Conservation (phyloP, 2,113 vertebrate genomes). For the Ondatra zibethicus region DNA sequence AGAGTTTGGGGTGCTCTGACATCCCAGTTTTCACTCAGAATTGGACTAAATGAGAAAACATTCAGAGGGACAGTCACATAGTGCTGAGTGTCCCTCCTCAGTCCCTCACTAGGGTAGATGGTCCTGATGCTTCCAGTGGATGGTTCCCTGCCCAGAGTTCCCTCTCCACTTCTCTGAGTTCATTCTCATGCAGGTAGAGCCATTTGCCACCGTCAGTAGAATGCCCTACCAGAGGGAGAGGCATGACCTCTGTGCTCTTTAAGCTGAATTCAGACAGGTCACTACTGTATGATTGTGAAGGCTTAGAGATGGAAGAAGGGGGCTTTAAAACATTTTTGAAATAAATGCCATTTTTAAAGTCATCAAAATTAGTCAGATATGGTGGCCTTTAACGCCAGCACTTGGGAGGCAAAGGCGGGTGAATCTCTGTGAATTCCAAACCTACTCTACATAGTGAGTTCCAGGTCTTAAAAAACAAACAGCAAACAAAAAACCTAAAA, state of each 20-base stretch:
- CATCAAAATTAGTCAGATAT: background rate
- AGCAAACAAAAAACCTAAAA: background rate
- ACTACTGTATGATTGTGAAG: background rate
- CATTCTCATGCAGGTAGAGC: background rate
- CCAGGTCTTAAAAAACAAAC: background rate
- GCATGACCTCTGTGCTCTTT: background rate
- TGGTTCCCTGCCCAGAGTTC: background rate
- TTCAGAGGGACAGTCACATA: background rate
- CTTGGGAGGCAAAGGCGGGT: background rate
- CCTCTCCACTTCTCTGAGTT: background rate
- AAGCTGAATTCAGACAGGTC: background rate
- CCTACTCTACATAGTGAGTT: background rate
- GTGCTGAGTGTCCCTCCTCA: background rate
- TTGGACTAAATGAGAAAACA: background rate
- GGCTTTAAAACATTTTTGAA: background rate
- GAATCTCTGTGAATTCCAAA: background rate
- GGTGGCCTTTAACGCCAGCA: background rate
- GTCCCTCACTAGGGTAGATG: too few species aligned
- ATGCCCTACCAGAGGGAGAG: background rate
- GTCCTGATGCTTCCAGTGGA: background rate
- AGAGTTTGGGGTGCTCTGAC: background rate
- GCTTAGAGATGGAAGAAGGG: background rate
- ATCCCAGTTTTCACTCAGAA: background rate
- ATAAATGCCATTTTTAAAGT: background rate
- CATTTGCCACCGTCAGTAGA: background rate